Percentiles rank a stretch among this genome's conserved stretches.
phyloP scores from a whole-genome alignment of 2,888 invertebrate genomes.

The Lissonota sp. region DNA sequence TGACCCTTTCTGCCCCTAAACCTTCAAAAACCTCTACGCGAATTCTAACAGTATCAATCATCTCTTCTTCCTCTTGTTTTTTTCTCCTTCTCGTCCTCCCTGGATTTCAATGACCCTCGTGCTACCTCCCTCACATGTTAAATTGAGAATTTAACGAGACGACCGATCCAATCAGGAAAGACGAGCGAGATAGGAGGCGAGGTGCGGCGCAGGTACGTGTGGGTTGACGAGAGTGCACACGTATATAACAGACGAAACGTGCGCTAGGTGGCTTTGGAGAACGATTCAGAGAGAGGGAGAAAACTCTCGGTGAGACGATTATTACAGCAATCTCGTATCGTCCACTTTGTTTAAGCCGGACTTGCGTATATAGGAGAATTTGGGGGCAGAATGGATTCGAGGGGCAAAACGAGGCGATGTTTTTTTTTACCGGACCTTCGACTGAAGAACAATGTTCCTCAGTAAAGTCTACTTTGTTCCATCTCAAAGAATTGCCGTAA shows the following conservation, averaged over 20 bases:
- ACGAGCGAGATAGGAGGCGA: not conserved
- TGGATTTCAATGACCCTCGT: slow-evolving; percentile 46
- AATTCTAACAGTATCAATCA: slow-evolving; percentile 48
- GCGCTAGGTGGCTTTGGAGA: slow-evolving; percentile 56
- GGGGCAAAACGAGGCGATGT: too few species aligned
- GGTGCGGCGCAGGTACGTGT: slow-evolving; percentile 19
- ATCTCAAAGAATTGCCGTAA: too few species aligned
- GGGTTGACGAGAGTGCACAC: slow-evolving; percentile 25
- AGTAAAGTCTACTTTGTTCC: too few species aligned
- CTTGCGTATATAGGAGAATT: not conserved
- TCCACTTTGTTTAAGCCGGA: slow-evolving; percentile 64
- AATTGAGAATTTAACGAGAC: slow-evolving; percentile 58
- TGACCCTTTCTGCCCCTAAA: slow-evolving; percentile 15
- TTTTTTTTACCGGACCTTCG: too few species aligned
- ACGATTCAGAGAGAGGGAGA: slow-evolving; percentile 24
- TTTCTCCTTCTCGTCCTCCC: not conserved
- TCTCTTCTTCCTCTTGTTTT: slow-evolving; percentile 11
- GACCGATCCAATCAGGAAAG: slow-evolving; percentile 42
- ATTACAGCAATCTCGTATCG: slow-evolving; percentile 67
- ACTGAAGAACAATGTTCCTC: too few species aligned
- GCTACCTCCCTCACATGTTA: not conserved
- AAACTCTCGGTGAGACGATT: slow-evolving; percentile 54
- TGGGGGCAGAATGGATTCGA: too few species aligned
- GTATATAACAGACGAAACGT: slow-evolving; percentile 38
- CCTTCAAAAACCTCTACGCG: not conserved